A percentile compares a stretch with the other conserved stretches of the same genome.
These are phyloP conservation scores for Cryptocephalus moraei DNA, from an alignment of 2,888 invertebrate genomes.

Conservation along the genomic window DNA sequence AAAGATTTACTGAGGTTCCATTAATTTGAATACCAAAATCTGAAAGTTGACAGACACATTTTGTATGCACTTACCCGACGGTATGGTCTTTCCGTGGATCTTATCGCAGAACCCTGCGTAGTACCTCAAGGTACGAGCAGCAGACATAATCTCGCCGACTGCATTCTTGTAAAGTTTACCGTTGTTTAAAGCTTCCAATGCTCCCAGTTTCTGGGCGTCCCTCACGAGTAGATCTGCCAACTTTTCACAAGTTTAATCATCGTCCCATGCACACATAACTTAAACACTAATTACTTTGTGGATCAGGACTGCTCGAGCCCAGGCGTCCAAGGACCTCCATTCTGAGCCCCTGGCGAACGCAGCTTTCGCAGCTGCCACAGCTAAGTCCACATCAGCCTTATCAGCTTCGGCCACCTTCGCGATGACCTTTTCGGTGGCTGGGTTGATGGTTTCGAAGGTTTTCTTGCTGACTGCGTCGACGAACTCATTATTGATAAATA, in stretches of 20 bases:
- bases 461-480: conserved; percentile 75
- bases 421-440: conserved; percentile 67
- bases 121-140: conserved; percentile 48
- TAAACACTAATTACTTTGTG: conserved; percentile 37
- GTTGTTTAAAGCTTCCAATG: conserved; percentile 69
- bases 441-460: conserved; percentile 78
- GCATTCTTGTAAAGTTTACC: conserved; percentile 61
- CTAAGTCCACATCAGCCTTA: conserved; percentile 73
- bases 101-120: conserved; percentile 85
- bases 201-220: conserved; percentile 61
- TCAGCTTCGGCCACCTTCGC: conserved; percentile 73
- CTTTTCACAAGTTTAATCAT: conserved; percentile 25
- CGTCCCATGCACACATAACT: too few relatives aligned
- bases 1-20: too few relatives aligned
- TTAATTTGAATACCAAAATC: too few relatives aligned
- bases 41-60: too few relatives aligned
- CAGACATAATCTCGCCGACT: conserved; percentile 41
- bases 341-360: conserved; percentile 63
- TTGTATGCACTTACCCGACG: conserved; percentile 58
- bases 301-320: conserved; percentile 64
- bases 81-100: conserved; percentile 75
- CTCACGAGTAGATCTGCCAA: conserved; percentile 70
- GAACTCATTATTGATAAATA: conserved; percentile 76
- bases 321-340: conserved; percentile 78
- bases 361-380: conserved; percentile 67